A percentile compares a stretch with the other conserved stretches of the same genome.
These are phyloP conservation scores for Phyllotreta cruciferae DNA, from an alignment of 2,888 invertebrate species.

Conservation along the genomic window DNA sequence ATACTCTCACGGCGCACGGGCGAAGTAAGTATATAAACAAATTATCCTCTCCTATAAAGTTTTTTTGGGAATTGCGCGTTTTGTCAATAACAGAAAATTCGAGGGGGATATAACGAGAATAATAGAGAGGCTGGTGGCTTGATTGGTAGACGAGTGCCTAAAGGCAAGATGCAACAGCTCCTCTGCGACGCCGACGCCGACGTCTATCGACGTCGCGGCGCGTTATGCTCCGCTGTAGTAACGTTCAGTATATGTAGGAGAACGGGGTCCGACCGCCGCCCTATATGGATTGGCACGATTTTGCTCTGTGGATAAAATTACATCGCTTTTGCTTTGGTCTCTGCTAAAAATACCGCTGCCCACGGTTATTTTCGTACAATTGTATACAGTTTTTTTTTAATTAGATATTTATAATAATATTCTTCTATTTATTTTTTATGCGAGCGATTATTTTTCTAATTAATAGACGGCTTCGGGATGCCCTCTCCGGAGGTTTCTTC, in stretches of 20 bases:
- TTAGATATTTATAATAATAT: constrained; percentile 55
- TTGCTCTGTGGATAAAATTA: constrained; percentile 61
- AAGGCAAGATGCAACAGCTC: constrained; percentile 22
- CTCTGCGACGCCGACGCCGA: constrained; percentile 20
- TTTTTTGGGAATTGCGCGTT: no score
- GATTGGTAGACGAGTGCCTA: no score
- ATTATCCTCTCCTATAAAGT: no score
- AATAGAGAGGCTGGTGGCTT: no score
- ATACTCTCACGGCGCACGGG: neutral
- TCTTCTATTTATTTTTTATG: constrained; percentile 36
- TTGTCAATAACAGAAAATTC: neutral
- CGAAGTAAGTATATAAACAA: neutral
- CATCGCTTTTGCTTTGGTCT: constrained; percentile 60
- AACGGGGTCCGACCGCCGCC: constrained; percentile 55
- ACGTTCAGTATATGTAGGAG: constrained; percentile 34
- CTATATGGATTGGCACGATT: constrained; percentile 62
- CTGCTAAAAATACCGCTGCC: constrained; percentile 60
- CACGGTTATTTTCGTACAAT: constrained; percentile 60
- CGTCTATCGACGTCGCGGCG: constrained; percentile 45
- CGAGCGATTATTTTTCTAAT: no score
- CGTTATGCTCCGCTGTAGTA: constrained; percentile 37
- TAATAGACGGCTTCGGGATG: no score
- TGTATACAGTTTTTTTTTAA: constrained; percentile 58
- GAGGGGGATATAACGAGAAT: neutral
- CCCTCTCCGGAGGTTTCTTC: no score